These are phyloP conservation scores for Huso huso DNA, from an alignment of 2,797 vertebrate species.

Conservation along the genomic window DNA sequence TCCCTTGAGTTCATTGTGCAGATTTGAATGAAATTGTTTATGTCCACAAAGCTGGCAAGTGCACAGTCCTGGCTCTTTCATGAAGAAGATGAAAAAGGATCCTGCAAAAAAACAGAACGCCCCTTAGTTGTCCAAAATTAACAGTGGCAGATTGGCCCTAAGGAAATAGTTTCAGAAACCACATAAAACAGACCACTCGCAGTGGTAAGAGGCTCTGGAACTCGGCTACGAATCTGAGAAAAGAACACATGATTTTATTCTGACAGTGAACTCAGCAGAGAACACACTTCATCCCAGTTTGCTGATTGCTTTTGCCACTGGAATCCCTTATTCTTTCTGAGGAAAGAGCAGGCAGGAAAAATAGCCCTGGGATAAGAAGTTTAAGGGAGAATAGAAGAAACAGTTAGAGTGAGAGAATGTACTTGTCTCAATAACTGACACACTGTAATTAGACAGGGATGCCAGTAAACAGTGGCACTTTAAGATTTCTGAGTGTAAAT, in stretches of 20 bases:
- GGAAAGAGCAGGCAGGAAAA: constrained; percentile 45
- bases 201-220: constrained; percentile 27
- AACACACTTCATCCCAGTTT: constrained; percentile 39
- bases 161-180: constrained; percentile 51
- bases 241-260: constrained; percentile 46
- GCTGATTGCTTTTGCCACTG: constrained; percentile 57
- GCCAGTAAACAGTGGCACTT: constrained; percentile 14
- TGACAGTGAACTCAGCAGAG: constrained; percentile 50
- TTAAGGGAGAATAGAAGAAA: constrained; percentile 48
- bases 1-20: constrained; percentile 24
- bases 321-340: constrained; percentile 61
- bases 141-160: constrained; percentile 53
- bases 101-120: constrained; percentile 29
- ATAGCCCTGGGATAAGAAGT: constrained; percentile 51
- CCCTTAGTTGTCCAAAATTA: constrained; percentile 48
- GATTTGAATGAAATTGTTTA: constrained; percentile 42
- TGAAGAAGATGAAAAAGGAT: constrained; percentile 32
- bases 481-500: too few species aligned
- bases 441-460: constrained; percentile 36
- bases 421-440: constrained; percentile 32
- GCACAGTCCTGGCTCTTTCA: constrained; percentile 17
- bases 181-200: constrained; percentile 53
- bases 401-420: constrained; percentile 37
- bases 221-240: constrained; percentile 30
- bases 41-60: constrained; percentile 20